phyloP scores from a whole-genome alignment of 2,888 invertebrate genomes.

The Isotomurus palustris region DNA sequence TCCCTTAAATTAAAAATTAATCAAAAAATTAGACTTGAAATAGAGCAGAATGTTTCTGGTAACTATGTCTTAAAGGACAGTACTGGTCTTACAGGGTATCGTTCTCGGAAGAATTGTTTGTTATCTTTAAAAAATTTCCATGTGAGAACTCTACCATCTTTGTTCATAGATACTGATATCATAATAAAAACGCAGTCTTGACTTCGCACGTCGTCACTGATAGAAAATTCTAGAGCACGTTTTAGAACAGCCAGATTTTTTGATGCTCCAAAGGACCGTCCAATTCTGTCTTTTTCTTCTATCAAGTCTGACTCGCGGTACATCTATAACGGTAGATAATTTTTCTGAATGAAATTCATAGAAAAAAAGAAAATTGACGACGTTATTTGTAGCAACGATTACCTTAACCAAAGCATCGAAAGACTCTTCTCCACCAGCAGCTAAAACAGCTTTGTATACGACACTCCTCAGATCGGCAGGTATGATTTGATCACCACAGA shows the following conservation, averaged over 20 bases:
- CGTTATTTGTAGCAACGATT: constrained; percentile 13
- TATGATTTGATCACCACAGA: constrained; percentile 58
- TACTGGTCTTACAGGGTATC: constrained; percentile 71
- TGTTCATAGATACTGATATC: constrained; percentile 74
- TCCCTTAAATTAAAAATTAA: constrained; percentile 54
- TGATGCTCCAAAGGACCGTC: constrained; percentile 75
- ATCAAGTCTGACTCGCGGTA: constrained; percentile 81
- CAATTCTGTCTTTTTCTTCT: constrained; percentile 89
- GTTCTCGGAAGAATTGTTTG: constrained; percentile 67
- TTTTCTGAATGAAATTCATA: background rate
- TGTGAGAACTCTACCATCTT: constrained; percentile 74
- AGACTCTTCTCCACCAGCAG: constrained; percentile 64
- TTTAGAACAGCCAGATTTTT: constrained; percentile 65
- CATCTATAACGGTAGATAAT: constrained; percentile 50
- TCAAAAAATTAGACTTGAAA: background rate
- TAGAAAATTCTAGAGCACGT: constrained; percentile 72
- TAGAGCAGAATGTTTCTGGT: too few relatives aligned
- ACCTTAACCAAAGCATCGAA: constrained; percentile 71
- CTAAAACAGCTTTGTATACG: constrained; percentile 79
- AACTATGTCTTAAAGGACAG: background rate
- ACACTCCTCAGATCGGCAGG: constrained; percentile 82
- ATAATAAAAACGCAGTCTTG: constrained; percentile 90
- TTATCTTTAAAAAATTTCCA: constrained; percentile 89
- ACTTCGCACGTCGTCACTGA: constrained; percentile 82
- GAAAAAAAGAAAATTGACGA: background rate